Base-by-base conservation (phyloP, 1,140 invertebrate genomes). In the Drosophila novamexicana region DNA sequence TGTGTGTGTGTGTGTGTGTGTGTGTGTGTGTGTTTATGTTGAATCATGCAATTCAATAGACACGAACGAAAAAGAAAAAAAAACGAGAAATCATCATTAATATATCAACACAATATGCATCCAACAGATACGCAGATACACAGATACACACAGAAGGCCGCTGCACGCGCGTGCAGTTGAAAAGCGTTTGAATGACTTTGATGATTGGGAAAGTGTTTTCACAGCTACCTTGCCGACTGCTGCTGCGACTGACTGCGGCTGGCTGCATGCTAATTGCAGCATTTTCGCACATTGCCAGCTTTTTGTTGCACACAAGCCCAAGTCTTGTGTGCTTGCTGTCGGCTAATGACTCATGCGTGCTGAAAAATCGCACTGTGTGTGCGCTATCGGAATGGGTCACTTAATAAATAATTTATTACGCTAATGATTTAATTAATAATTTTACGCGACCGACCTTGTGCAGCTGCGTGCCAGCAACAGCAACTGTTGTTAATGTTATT, bases 21-120 rank as follows among this genome's bases (percentile, higher is more conserved):
- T n/a, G n/a, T n/a, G n/a, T n/a, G n/a, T 32, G 57, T 66, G 45
- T 18, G 18, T 18, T 0, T 1, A 18, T 18, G 83, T 88, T 89
- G 83, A 86, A 88, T 86, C 83, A 86, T 88, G 83, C 83, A 88
- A 88, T 83, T 86, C 83, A 88, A 86, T 88, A 82, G 79, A 83
- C 83, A 86, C 83, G 83, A 86, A 86, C 65, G 76, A 68, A 83
- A 86, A 86, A 75, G 88, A 84, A 86, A 86, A 86, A 68, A 83
- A 88, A 86, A 75, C 83, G 84, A 86, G 83, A 89, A 86, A 86
- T 86, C 83, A 86, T 86, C 83, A 86, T 86, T 86, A 86, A 86
- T 86, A 89, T 89, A 88, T 89, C 83, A 86, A 89, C 83, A 82
- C 80, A 76, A 73, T 83, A 53, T 73, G 83, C 72, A 82, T 79